phyloP scores from a whole-genome alignment of 35 echinoderm and acorn worm species.

The Chiridota heheva region DNA sequence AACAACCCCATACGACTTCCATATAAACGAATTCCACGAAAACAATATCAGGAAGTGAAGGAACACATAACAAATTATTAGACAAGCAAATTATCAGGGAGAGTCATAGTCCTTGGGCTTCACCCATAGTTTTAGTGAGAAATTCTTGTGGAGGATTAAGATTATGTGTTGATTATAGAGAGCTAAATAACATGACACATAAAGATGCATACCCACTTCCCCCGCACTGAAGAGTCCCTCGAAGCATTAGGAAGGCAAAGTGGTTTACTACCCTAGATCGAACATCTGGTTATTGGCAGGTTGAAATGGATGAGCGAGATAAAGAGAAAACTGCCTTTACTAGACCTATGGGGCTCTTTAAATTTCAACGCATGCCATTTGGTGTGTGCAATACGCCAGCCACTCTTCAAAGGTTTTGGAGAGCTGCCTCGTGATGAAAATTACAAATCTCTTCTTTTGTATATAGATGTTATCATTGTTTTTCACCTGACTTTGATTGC shows the following conservation, averaged over 20 bases:
- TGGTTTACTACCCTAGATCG: conserved; percentile 60
- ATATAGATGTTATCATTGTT: conserved; percentile 58
- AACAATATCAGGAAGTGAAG: conserved; percentile 15
- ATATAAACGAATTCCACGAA: conserved; percentile 32
- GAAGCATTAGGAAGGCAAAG: conserved; percentile 34
- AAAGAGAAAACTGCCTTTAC: conserved; percentile 62
- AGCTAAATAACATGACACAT: conserved; percentile 30
- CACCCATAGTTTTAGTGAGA: conserved; percentile 45
- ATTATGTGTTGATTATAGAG: conserved; percentile 26
- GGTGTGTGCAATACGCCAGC: conserved; percentile 43
- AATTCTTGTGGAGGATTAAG: conserved; percentile 29
- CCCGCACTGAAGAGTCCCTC: conserved; percentile 61
- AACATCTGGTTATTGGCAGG: conserved; percentile 76
- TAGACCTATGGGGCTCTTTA: conserved; percentile 60
- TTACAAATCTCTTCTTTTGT: conserved; percentile 30
- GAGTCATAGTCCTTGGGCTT: too few relatives aligned
- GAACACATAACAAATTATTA: conserved; percentile 21
- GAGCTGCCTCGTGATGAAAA: conserved; percentile 41
- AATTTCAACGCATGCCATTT: conserved; percentile 48
- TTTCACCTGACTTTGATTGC: conserved; percentile 38
- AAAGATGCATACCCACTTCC: conserved; percentile 55
- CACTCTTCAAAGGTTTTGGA: conserved; percentile 52
- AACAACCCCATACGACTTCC: conserved; percentile 46
- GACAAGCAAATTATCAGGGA: conserved; percentile 42
- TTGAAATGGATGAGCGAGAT: conserved; percentile 64